Evolutionary conservation across 2,888 invertebrate species (phyloP).

Genomic region (Calameuta filiformis): DNA sequence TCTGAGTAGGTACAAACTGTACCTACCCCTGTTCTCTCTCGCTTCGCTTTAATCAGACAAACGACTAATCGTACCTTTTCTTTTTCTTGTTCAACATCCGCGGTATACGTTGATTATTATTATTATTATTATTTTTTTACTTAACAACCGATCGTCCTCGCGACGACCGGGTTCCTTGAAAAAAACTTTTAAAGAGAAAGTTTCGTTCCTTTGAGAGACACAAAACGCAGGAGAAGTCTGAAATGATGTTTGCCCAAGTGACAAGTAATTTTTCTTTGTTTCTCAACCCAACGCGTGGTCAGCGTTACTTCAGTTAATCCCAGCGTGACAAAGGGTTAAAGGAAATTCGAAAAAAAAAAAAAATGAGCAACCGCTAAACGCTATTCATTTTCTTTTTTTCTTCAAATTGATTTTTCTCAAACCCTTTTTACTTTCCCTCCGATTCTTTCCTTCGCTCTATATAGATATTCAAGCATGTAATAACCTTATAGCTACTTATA

Average conservation of each 20-base stretch:
- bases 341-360: background rate
- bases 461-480: background rate
- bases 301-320: background rate
- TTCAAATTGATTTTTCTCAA: background rate
- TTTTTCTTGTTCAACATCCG: too few relatives aligned
- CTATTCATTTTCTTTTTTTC: background rate
- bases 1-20: background rate
- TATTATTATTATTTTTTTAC: too few relatives aligned
- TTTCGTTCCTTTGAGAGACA: background rate
- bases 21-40: background rate
- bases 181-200: background rate
- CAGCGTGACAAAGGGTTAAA: background rate
- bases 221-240: background rate
- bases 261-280: background rate
- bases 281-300: background rate
- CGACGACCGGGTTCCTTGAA: background rate
- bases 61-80: background rate
- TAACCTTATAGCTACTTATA: background rate
- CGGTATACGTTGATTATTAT: too few relatives aligned
- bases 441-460: background rate
- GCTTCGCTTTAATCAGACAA: background rate
- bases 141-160: too few relatives aligned
- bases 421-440: background rate
- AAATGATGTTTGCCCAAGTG: background rate
- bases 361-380: background rate